These are phyloP conservation scores for Andrena fulva DNA, from an alignment of 2,888 invertebrate species.

Conservation along the genomic window DNA sequence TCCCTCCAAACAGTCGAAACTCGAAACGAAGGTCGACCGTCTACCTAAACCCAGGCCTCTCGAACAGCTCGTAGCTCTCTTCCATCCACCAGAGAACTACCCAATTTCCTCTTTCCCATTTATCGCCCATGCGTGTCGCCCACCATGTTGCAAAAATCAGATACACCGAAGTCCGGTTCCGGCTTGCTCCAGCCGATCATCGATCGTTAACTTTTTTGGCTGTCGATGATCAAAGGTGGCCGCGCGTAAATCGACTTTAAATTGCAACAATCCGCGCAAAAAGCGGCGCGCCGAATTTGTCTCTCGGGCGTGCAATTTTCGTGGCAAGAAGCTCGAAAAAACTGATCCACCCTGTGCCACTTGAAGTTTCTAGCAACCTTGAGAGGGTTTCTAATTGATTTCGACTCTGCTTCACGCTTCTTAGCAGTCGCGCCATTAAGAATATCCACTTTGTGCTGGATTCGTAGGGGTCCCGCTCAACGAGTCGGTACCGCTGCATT, in stretches of 20 bases:
- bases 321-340: constrained; percentile 27
- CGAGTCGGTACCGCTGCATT: background rate
- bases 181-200: constrained; percentile 47
- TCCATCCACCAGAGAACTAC: background rate
- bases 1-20: background rate
- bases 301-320: constrained; percentile 48
- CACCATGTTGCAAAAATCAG: constrained; percentile 27
- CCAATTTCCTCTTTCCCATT: background rate
- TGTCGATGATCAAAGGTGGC: constrained; percentile 56
- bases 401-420: background rate
- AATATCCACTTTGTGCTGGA: background rate
- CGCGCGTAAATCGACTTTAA: constrained; percentile 59
- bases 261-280: constrained; percentile 54
- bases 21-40: too few species aligned
- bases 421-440: background rate
- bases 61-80: background rate
- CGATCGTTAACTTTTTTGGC: constrained; percentile 54
- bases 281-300: constrained; percentile 42
- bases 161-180: constrained; percentile 28
- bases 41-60: background rate
- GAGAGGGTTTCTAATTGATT: background rate
- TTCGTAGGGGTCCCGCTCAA: background rate
- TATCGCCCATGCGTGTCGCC: too few species aligned
- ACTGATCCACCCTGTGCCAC: constrained; percentile 34
- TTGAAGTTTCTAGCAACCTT: background rate